Evolutionary conservation across 2,888 invertebrate species (phyloP).

Genomic region (Erebia epiphron): DNA sequence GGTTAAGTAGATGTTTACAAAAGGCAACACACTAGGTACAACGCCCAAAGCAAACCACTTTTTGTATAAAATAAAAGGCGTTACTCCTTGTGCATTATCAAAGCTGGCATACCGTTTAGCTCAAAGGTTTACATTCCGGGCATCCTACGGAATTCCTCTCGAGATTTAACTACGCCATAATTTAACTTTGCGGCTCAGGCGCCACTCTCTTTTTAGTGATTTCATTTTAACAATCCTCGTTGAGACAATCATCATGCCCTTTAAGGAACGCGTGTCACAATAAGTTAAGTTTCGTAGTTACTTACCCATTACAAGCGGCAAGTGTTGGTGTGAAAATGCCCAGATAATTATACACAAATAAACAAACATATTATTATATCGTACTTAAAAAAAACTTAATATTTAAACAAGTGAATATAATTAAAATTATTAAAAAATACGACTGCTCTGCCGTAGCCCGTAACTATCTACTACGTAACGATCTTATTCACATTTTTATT

Average conservation of each 20-base stretch:
- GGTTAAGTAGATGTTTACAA: not conserved
- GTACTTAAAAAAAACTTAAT: too few relatives aligned
- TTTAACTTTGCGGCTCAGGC: conserved; percentile 42
- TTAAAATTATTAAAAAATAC: too few relatives aligned
- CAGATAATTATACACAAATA: too few relatives aligned
- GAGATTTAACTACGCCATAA: conserved; percentile 53
- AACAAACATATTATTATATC: too few relatives aligned
- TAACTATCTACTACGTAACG: too few relatives aligned
- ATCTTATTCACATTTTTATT: too few relatives aligned
- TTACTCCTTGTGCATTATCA: conserved; percentile 44
- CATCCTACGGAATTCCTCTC: conserved; percentile 48
- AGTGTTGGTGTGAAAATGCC: too few relatives aligned
- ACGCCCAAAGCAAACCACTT: conserved; percentile 31
- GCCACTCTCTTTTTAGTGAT: conserved; percentile 23
- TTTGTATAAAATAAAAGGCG: conserved; percentile 41
- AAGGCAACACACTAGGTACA: not conserved
- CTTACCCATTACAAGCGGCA: too few relatives aligned
- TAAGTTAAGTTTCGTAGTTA: too few relatives aligned
- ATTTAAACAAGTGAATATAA: too few relatives aligned
- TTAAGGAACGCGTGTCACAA: not conserved
- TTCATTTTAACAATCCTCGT: conserved; percentile 10
- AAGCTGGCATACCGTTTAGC: conserved; percentile 44
- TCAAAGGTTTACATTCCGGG: conserved; percentile 49
- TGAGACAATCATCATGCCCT: not conserved
- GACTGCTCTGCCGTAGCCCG: too few relatives aligned